Conservation (phyloP, 2,888 invertebrate genomes). For the Zygogramma bicolorata region DNA sequence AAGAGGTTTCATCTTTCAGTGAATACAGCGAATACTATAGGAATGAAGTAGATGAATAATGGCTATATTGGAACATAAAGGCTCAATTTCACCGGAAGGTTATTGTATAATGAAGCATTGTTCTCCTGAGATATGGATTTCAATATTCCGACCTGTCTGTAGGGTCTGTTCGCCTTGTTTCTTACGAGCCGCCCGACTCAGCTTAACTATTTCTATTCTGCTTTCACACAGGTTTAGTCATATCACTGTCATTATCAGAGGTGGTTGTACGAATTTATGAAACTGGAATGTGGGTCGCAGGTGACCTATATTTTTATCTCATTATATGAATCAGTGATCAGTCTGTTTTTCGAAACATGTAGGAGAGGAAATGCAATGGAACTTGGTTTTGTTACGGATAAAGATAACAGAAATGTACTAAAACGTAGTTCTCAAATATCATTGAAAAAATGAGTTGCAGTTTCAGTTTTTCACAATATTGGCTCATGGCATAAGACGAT, state of each 20-base stretch:
- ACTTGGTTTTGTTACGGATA: too few relatives aligned
- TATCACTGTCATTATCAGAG: neutral
- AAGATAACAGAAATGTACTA: too few relatives aligned
- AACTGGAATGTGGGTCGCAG: neutral
- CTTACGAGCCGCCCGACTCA: slow-evolving; percentile 56
- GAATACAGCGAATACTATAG: slow-evolving; percentile 50
- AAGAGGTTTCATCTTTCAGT: slow-evolving; percentile 38
- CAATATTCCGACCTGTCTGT: slow-evolving; percentile 60
- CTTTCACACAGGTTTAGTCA: neutral
- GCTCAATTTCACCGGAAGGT: slow-evolving; percentile 66
- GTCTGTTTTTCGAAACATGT: too few relatives aligned
- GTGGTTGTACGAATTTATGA: neutral
- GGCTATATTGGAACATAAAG: slow-evolving; percentile 66
- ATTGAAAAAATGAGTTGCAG: too few relatives aligned
- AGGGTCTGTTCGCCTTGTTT: slow-evolving; percentile 54
- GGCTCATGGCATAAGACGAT: too few relatives aligned
- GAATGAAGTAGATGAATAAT: slow-evolving; percentile 63
- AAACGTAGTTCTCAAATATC: too few relatives aligned
- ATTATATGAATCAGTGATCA: too few relatives aligned
- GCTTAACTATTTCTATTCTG: slow-evolving; percentile 43
- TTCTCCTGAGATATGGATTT: slow-evolving; percentile 65
- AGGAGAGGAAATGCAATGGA: too few relatives aligned
- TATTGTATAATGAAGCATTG: slow-evolving; percentile 67
- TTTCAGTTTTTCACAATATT: too few relatives aligned
- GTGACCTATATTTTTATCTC: neutral